Evolutionary conservation across 2,113 vertebrate species (phyloP).

Genomic region (Limnothrissa miodon): DNA sequence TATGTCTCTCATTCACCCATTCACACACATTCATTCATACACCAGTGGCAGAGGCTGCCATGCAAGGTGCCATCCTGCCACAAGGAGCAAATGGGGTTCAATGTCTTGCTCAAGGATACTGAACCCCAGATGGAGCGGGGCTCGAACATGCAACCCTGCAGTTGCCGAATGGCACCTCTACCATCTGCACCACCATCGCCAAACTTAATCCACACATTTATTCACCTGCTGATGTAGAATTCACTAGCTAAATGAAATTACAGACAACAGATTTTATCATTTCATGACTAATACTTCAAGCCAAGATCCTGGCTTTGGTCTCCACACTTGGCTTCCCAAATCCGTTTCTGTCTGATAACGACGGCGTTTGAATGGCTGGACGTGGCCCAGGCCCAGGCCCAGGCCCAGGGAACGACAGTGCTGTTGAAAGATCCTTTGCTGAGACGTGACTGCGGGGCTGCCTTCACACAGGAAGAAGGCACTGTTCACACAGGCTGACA

Average conservation of each 20-base stretch:
- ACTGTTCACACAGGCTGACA: neutral
- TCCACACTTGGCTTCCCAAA: neutral
- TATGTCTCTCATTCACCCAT: no score
- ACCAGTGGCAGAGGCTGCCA: no score
- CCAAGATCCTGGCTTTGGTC: neutral
- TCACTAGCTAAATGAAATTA: neutral
- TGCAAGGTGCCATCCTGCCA: no score
- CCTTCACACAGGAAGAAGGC: neutral
- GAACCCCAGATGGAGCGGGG: no score
- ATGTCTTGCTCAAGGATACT: no score
- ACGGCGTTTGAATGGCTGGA: neutral
- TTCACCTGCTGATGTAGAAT: neutral
- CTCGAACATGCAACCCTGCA: no score
- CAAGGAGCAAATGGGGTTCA: no score
- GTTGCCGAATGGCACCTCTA: no score
- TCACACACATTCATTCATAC: no score
- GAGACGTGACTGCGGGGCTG: neutral
- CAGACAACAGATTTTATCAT: neutral
- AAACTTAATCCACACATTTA: neutral
- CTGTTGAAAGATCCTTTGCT: neutral
- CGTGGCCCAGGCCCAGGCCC: no score
- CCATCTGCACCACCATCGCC: no score
- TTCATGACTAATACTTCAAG: neutral
- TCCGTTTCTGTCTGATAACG: neutral
- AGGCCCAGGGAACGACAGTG: neutral